phyloP scores from a whole-genome alignment of 1,140 invertebrate genomes.

The Ericerus pela region DNA sequence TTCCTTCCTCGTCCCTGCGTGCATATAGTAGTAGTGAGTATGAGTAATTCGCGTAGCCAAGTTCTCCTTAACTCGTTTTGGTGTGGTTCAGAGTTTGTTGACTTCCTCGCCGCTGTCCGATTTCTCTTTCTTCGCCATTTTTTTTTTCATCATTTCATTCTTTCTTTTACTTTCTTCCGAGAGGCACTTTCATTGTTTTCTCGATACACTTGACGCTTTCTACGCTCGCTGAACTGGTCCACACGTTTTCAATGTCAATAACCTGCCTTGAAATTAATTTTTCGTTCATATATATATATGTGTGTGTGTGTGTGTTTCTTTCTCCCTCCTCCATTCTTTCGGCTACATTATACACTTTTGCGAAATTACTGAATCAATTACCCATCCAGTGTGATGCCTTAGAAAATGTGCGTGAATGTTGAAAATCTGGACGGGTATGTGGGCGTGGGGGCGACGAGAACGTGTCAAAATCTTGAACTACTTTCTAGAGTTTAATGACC shows the following conservation, averaged over 20 bases:
- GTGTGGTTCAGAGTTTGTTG: constrained; percentile 7
- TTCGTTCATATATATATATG: background rate
- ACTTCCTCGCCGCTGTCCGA: background rate
- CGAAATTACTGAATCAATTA: too few species aligned
- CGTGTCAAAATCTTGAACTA: too few species aligned
- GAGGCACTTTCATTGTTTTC: constrained; percentile 10
- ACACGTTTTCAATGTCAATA: constrained; percentile 10
- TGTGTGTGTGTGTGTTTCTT: too few species aligned
- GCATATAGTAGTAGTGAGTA: background rate
- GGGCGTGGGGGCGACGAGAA: too few species aligned
- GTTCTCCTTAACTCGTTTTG: background rate
- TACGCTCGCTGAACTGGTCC: constrained; percentile 3
- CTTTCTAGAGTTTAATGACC: too few species aligned
- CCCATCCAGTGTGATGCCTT: too few species aligned
- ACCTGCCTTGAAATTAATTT: constrained; percentile 12
- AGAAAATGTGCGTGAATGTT: too few species aligned
- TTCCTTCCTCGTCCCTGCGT: background rate
- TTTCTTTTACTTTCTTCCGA: constrained; percentile 9
- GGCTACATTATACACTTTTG: too few species aligned
- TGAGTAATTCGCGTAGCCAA: constrained; percentile 2
- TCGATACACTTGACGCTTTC: constrained; percentile 9
- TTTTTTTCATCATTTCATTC: too few species aligned
- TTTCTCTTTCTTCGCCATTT: constrained; percentile 12
- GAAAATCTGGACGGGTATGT: too few species aligned
- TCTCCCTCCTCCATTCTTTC: too few species aligned